These are phyloP conservation scores for Monopis laevigella DNA, from an alignment of 2,888 invertebrate species.

Conservation along the genomic window DNA sequence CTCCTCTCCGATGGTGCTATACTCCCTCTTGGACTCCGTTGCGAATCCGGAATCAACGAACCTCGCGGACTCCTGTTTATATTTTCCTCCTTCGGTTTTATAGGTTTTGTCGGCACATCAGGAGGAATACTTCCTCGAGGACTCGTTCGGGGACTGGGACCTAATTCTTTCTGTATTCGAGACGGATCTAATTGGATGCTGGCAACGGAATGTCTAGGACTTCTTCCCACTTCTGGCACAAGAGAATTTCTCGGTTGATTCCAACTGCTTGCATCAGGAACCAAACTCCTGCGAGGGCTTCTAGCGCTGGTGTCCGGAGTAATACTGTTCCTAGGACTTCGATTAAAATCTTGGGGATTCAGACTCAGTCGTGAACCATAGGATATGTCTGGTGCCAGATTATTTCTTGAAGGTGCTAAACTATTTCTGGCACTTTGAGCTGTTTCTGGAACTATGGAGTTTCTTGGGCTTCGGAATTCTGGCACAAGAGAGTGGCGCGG, in stretches of 20 bases:
- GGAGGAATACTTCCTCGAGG: slow-evolving; percentile 67
- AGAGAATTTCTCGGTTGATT: slow-evolving; percentile 69
- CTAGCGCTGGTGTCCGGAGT: slow-evolving; percentile 56
- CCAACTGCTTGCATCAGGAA: slow-evolving; percentile 64
- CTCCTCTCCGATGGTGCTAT: slow-evolving; percentile 64
- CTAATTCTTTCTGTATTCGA: slow-evolving; percentile 53
- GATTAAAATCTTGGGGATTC: slow-evolving; percentile 64
- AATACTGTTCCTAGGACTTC: slow-evolving; percentile 58
- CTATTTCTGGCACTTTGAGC: slow-evolving; percentile 63
- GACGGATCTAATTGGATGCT: slow-evolving; percentile 55
- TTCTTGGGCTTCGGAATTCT: slow-evolving; percentile 67
- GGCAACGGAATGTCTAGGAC: slow-evolving; percentile 68
- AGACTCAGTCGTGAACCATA: slow-evolving; percentile 67
- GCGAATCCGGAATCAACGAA: slow-evolving; percentile 66
- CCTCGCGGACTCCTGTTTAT: slow-evolving; percentile 66
- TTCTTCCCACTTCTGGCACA: slow-evolving; percentile 66
- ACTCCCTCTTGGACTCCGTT: slow-evolving; percentile 70
- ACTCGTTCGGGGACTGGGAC: slow-evolving; percentile 63
- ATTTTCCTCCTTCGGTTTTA: slow-evolving; percentile 53
- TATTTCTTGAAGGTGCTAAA: slow-evolving; percentile 67
- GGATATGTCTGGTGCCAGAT: slow-evolving; percentile 65
- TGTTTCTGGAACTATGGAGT: slow-evolving; percentile 71
- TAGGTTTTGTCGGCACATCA: slow-evolving; percentile 39
- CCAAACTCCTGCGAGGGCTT: slow-evolving; percentile 69
- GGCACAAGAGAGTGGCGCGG: slow-evolving; percentile 66